These are phyloP conservation scores for Procavia capensis DNA, from an alignment of 2,113 vertebrate species.

Conservation along the genomic window DNA sequence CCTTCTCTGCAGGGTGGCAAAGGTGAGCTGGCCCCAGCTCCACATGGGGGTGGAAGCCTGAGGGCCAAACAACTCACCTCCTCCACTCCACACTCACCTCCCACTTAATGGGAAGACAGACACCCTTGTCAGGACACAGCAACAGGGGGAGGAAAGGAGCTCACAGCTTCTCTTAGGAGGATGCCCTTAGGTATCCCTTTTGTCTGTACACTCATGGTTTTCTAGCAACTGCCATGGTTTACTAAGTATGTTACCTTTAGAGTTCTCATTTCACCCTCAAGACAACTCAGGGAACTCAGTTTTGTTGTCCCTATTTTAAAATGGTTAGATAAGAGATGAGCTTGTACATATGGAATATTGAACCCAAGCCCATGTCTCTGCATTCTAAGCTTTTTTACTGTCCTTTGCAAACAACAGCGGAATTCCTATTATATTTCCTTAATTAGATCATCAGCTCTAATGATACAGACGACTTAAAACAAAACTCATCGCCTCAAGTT, in stretches of 20 bases:
- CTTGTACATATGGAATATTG: background rate
- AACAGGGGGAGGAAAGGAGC: background rate
- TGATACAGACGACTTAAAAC: background rate
- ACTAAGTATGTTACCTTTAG: background rate
- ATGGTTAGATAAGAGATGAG: background rate
- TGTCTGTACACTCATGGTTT: background rate
- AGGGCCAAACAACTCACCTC: background rate
- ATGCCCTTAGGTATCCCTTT: background rate
- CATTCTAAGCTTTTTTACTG: background rate
- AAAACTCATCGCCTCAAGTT: too few relatives aligned
- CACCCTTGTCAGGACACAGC: background rate
- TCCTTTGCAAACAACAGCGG: background rate
- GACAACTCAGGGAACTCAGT: background rate
- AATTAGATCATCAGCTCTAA: background rate
- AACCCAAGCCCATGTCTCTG: background rate
- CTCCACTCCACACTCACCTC: background rate
- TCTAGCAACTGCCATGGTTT: background rate
- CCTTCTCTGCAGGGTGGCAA: background rate
- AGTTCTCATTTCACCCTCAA: background rate
- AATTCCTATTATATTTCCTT: background rate
- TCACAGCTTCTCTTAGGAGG: background rate
- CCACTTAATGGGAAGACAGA: background rate
- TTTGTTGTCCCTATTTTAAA: background rate
- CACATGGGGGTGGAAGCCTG: background rate
- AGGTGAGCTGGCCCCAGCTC: background rate